Evolutionary conservation across 30 jellyfish, hydroid and myxozoan species (phyloP).

Genomic region (Cassiopea andromeda): DNA sequence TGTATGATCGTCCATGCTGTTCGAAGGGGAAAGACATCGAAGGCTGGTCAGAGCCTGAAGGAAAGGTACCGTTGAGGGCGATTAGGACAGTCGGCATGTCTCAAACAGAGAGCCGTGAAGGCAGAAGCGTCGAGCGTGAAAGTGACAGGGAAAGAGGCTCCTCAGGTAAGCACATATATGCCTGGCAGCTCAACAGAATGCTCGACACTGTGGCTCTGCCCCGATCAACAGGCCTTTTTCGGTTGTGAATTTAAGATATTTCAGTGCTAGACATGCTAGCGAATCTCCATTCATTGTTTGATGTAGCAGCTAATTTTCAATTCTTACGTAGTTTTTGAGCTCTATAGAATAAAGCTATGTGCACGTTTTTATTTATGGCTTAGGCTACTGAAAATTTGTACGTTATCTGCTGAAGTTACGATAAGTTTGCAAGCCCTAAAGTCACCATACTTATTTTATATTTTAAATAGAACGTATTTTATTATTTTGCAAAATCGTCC

Average conservation of each 20-base stretch:
- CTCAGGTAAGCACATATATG: conserved; percentile 50
- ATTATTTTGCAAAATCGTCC: neutral
- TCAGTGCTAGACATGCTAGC: too few relatives aligned
- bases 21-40: conserved; percentile 65
- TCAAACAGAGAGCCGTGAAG: conserved; percentile 78
- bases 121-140: conserved; percentile 72
- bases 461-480: too few relatives aligned
- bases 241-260: neutral
- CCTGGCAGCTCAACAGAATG: conserved; percentile 34
- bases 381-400: too few relatives aligned
- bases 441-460: too few relatives aligned
- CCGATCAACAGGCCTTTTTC: conserved; percentile 6
- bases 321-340: too few relatives aligned
- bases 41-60: conserved; percentile 58
- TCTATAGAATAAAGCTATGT: too few relatives aligned
- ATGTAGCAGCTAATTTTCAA: too few relatives aligned
- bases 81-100: conserved; percentile 81
- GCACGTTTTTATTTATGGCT: too few relatives aligned
- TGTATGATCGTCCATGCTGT: conserved; percentile 54
- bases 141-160: conserved; percentile 66
- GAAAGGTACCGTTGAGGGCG: conserved; percentile 56
- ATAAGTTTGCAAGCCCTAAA: too few relatives aligned
- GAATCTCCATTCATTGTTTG: too few relatives aligned
- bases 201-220: neutral
- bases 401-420: too few relatives aligned